A percentile compares a stretch with the other conserved stretches of the same genome.
These are phyloP conservation scores for Epinephelus cyanopodus DNA, from an alignment of 2,113 vertebrate genomes.

Conservation along the genomic window DNA sequence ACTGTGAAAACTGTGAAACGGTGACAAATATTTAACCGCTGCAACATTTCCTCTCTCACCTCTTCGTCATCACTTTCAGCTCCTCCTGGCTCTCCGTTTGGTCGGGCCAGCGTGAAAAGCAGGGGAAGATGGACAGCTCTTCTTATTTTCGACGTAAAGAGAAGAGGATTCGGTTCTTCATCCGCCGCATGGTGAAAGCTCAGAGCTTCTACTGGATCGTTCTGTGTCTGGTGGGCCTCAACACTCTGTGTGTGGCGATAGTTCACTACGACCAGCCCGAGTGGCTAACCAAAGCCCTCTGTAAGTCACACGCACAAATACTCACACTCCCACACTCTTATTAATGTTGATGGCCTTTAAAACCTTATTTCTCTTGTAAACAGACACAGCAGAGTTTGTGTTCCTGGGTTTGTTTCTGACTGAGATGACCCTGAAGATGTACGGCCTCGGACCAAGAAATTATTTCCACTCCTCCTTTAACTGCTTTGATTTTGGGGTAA, in stretches of 20 bases:
- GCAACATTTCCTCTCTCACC: slow-evolving; percentile 16
- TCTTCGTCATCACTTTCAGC: slow-evolving; percentile 37
- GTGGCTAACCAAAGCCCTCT: slow-evolving; percentile 92
- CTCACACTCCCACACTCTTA: too few relatives aligned
- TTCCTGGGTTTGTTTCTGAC: slow-evolving; percentile 97
- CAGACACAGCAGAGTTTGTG: slow-evolving; percentile 96
- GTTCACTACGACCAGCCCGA: slow-evolving; percentile 96
- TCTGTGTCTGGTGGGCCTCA: slow-evolving; percentile 95
- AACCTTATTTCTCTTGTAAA: background rate
- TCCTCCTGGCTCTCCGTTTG: slow-evolving; percentile 92
- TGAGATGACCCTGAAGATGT: slow-evolving; percentile 99
- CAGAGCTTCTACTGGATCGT: slow-evolving; percentile 99
- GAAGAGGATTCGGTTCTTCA: slow-evolving; percentile 96
- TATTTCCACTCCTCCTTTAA: slow-evolving; percentile 99
- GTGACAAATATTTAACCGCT: background rate
- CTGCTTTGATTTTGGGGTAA: slow-evolving; percentile 99
- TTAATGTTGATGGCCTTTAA: background rate
- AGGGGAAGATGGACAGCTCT: slow-evolving; percentile 91
- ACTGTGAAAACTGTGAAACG: slow-evolving; percentile 13
- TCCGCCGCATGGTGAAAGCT: slow-evolving; percentile 97
- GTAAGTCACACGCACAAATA: slow-evolving; percentile 78
- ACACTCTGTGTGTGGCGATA: slow-evolving; percentile 95
- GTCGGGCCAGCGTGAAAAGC: slow-evolving; percentile 94
- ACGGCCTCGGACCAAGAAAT: slow-evolving; percentile 93
- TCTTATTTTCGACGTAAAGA: slow-evolving; percentile 96